Percentiles rank a stretch among this genome's conserved stretches.
These are phyloP conservation scores for Copsychus sechellarum DNA, from an alignment of 2,113 vertebrate genomes.

Conservation along the genomic window DNA sequence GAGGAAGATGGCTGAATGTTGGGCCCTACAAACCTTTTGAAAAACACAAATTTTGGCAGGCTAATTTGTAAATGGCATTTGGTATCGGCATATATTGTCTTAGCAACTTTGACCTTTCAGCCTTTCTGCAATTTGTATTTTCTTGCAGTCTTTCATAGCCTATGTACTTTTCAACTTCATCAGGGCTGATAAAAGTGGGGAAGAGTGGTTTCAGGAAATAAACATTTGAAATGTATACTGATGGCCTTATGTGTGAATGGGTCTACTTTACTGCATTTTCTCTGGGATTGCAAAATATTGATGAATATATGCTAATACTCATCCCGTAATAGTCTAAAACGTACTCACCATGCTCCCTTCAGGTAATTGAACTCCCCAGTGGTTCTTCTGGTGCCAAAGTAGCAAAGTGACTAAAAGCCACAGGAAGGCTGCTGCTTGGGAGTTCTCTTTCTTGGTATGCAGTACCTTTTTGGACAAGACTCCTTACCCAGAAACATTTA, in stretches of 20 bases:
- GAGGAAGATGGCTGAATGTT: neutral
- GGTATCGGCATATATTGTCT: rapidly evolving
- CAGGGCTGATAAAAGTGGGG: neutral
- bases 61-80: neutral
- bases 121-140: neutral
- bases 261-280: neutral
- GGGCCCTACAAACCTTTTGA: neutral
- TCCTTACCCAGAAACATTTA: neutral
- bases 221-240: neutral
- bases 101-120: neutral
- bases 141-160: neutral
- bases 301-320: neutral
- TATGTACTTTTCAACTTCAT: neutral
- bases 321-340: neutral
- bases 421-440: neutral
- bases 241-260: neutral
- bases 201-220: neutral
- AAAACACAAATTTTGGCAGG: neutral
- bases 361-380: neutral
- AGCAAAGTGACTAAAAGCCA: neutral
- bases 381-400: neutral
- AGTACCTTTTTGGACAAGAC: neutral
- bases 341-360: neutral
- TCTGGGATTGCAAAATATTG: neutral
- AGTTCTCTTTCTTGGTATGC: neutral